A percentile compares a stretch with the other conserved stretches of the same genome.
Conservation (phyloP, 1,140 invertebrate genomes). For the Homarus americanus region DNA sequence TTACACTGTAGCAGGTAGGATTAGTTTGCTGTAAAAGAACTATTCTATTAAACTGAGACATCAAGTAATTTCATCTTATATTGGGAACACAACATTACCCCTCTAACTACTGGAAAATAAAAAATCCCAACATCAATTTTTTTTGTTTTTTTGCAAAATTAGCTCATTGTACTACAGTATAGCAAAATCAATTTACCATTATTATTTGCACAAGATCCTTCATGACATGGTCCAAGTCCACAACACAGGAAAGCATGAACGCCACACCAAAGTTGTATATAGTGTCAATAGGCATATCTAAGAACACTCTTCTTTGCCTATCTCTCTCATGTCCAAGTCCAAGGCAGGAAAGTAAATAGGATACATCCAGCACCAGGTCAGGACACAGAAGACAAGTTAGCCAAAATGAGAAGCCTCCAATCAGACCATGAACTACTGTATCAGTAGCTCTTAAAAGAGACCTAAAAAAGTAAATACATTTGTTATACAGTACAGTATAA, state of each 20-base stretch:
- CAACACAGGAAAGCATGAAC: slow-evolving; percentile 26
- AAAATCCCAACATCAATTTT: too few species aligned
- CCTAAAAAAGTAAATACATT: slow-evolving; percentile 27
- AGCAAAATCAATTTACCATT: not conserved
- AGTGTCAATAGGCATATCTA: not conserved
- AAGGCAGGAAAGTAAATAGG: not conserved
- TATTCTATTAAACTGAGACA: too few species aligned
- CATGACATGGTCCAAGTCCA: slow-evolving; percentile 52
- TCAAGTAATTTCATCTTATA: too few species aligned
- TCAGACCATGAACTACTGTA: slow-evolving; percentile 57
- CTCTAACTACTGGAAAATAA: too few species aligned
- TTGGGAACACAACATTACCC: too few species aligned
- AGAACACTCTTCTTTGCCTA: not conserved
- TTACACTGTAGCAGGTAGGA: too few species aligned
- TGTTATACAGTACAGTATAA: too few species aligned
- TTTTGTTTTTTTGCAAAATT: not conserved
- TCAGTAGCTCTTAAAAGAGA: slow-evolving; percentile 55
- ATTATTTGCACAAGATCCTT: slow-evolving; percentile 14
- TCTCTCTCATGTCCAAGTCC: not conserved
- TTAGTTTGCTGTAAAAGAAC: too few species aligned
- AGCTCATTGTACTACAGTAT: not conserved
- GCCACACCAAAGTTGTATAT: slow-evolving; percentile 45
- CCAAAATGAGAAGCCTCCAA: slow-evolving; percentile 38
- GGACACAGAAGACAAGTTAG: slow-evolving; percentile 35
- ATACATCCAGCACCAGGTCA: slow-evolving; percentile 11